A percentile compares a stretch with the other conserved stretches of the same genome.
Evolutionary conservation across 2,113 vertebrate genomes (phyloP).

Genomic region (Gobiocypris rarus): DNA sequence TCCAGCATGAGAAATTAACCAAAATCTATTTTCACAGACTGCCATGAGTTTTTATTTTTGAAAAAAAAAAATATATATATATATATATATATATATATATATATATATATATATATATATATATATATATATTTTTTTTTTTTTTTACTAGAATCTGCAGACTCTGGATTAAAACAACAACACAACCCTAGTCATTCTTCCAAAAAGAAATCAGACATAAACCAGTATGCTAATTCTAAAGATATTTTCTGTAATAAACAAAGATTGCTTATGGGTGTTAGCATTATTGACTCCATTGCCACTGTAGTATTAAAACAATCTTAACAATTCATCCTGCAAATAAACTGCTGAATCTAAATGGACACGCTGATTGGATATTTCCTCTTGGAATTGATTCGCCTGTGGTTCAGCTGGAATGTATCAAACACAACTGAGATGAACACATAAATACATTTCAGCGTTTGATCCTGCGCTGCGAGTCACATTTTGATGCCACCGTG

Average conservation of each 20-base stretch:
- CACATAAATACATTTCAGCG: neutral
- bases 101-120: too few species aligned
- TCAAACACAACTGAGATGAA: neutral
- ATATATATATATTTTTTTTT: too few species aligned
- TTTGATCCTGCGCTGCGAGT: conserved; percentile 11
- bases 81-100: too few species aligned
- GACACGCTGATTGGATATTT: neutral
- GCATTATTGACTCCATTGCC: neutral
- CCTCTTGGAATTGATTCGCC: neutral
- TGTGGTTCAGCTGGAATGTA: neutral
- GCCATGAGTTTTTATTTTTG: too few species aligned
- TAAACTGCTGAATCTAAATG: neutral
- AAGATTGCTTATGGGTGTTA: neutral
- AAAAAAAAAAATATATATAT: too few species aligned
- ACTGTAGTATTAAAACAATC: neutral
- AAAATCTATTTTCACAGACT: neutral
- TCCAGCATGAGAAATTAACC: neutral
- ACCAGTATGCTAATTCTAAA: neutral
- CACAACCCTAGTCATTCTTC: too few species aligned
- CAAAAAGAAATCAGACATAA: neutral
- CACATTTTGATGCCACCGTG: neutral
- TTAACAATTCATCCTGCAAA: conserved; percentile 2
- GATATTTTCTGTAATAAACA: neutral
- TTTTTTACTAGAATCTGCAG: neutral
- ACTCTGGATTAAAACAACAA: neutral